Conservation (phyloP, 1,140 invertebrate genomes). For the Zaprionus tsacasi region DNA sequence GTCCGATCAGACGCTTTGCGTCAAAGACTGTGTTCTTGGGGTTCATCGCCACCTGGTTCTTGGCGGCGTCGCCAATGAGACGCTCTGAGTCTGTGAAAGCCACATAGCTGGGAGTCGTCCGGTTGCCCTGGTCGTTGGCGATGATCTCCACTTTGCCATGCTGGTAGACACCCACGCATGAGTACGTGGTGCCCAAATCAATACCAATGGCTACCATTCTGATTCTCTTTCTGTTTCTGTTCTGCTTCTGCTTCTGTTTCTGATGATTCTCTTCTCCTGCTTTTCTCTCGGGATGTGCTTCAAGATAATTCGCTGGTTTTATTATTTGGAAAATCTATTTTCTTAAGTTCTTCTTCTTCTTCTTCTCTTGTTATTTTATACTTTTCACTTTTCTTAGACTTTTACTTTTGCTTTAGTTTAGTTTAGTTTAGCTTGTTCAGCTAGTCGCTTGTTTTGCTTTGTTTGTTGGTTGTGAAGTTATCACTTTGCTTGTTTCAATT, state of each 20-base stretch:
- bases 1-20: constrained; percentile 88
- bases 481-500: constrained; percentile 66
- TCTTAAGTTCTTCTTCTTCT: no score
- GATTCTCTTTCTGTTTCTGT: constrained; percentile 7
- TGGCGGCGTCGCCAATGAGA: constrained; percentile 97
- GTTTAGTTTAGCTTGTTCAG: constrained; percentile 46
- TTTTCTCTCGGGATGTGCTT: not conserved
- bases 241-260: no score
- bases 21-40: constrained; percentile 81
- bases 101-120: constrained; percentile 98
- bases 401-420: constrained; percentile 16
- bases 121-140: constrained; percentile 97
- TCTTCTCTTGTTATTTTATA: constrained; percentile 8
- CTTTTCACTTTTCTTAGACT: constrained; percentile 4
- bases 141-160: constrained; percentile 96
- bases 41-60: constrained; percentile 85
- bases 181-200: constrained; percentile 91
- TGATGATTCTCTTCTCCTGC: constrained; percentile 1
- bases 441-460: constrained; percentile 50
- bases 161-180: constrained; percentile 92
- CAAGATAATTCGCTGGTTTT: constrained; percentile 2
- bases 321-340: not conserved
- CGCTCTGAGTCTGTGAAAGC: constrained; percentile 98
- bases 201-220: constrained; percentile 89
- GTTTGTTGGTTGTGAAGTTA: constrained; percentile 53